Percentiles rank a stretch among this genome's conserved stretches.
phyloP scores from a whole-genome alignment of 2,888 invertebrate species.

The Cacoxenus indagator region DNA sequence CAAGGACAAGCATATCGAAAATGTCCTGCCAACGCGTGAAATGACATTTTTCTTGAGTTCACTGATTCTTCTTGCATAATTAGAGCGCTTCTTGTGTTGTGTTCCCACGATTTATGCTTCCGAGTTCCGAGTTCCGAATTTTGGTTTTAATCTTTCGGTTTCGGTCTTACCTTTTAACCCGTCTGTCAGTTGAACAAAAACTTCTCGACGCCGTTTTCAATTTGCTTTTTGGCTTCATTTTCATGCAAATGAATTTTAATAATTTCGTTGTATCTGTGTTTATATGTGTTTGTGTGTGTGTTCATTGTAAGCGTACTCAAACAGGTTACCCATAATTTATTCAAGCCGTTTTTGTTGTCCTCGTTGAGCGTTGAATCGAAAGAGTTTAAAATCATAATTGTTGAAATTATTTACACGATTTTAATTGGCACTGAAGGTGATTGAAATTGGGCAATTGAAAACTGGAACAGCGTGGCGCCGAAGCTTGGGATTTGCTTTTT shows the following conservation, averaged over 20 bases:
- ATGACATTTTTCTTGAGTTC: constrained; percentile 13
- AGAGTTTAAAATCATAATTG: constrained; percentile 39
- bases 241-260: constrained; percentile 21
- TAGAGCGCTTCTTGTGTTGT: not conserved
- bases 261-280: too few relatives aligned
- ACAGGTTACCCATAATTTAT: constrained; percentile 20
- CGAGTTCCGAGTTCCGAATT: not conserved
- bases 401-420: constrained; percentile 59
- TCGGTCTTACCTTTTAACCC: not conserved
- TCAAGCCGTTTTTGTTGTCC: not conserved
- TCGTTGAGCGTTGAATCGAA: not conserved
- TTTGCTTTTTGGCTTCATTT: constrained; percentile 7
- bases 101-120: constrained; percentile 14
- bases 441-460: constrained; percentile 24
- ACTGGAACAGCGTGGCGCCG: constrained; percentile 13
- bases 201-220: constrained; percentile 5
- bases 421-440: constrained; percentile 60
- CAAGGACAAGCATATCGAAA: not conserved
- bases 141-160: constrained; percentile 4
- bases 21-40: not conserved
- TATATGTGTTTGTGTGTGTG: not conserved
- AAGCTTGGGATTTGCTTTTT: not conserved
- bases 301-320: not conserved
- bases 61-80: not conserved
- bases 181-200: not conserved